Base-by-base conservation (phyloP, 2,888 invertebrate species). In the Dorcus hopei region DNA sequence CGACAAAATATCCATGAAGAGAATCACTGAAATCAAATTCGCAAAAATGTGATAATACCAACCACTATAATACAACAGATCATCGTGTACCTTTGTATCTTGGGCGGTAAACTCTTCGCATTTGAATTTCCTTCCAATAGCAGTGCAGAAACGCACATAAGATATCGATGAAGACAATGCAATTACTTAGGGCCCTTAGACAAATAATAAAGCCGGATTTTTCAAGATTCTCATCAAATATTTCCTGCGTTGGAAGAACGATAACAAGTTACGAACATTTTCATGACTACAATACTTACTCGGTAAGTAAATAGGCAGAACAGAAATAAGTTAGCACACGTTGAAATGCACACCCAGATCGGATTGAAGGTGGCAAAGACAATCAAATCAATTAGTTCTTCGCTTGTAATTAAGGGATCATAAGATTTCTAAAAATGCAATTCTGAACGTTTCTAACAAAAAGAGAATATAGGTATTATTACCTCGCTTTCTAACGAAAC, bases 381-480 rank as follows among this genome's bases (percentile, higher is more conserved):
- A 26, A 63, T 26, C 9, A 52, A 51, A 45, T 61, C 61, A 16
- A 49, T 43, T 4, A 65, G 19, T 43, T 61, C 58, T n/a, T 52
- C 52, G 9, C 48, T 56, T 16, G 59, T 59, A 52, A 58, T 57
- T 9, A 63, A 38, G 1, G 65, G 54, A 23, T 54, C 58, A 45
- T 65, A 65, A 0, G 65, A 65, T 43, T 63, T 57, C 65, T 65
- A 38, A 26, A 61, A 65, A 39, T 14, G 19, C 19, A 49, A 6
- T 5, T 33, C 5, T 6, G 3, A 33, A 33, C 0, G 3, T 6
- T 7, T 33, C 26, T 6, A 33, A 33, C 26, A 33, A 33, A 4
- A 33, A 33, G 7, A 7, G 4, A 33, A 5, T 33, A 33, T 33
- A n/a, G n/a, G n/a, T n/a, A 6, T 4, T 33, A 33, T 33, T 33